Conservation (phyloP, 2,113 vertebrate genomes). For the Ariopsis seemanni region DNA sequence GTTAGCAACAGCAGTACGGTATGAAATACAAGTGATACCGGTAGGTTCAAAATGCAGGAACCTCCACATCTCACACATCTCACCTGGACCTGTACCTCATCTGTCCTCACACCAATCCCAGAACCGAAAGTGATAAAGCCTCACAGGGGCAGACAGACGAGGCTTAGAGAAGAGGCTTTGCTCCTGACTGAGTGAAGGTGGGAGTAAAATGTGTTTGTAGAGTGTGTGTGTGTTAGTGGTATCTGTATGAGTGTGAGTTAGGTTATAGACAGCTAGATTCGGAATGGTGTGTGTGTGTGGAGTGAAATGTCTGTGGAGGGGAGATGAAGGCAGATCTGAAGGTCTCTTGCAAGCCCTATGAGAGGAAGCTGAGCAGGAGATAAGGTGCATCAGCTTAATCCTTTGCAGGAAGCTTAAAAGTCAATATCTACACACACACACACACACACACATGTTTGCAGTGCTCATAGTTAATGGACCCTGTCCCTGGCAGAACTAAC, state of each 20-base stretch:
- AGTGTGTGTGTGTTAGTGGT: slow-evolving; percentile 26
- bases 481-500: slow-evolving; percentile 16
- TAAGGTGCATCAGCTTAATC: slow-evolving; percentile 69
- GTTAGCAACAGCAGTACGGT: neutral
- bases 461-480: neutral
- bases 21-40: slow-evolving; percentile 31
- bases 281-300: slow-evolving; percentile 53
- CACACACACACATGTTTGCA: slow-evolving; percentile 10
- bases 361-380: slow-evolving; percentile 65
- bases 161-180: slow-evolving; percentile 15
- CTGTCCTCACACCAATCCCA: slow-evolving; percentile 34
- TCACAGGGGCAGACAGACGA: slow-evolving; percentile 25
- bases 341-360: slow-evolving; percentile 57
- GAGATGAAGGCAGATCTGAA: slow-evolving; percentile 70
- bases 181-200: slow-evolving; percentile 8
- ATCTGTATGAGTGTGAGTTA: slow-evolving; percentile 21
- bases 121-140: slow-evolving; percentile 34
- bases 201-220: slow-evolving; percentile 59
- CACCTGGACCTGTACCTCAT: neutral
- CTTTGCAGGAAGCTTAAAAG: slow-evolving; percentile 66
- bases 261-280: slow-evolving; percentile 39
- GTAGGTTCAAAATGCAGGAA: slow-evolving; percentile 16
- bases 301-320: slow-evolving; percentile 63
- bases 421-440: slow-evolving; percentile 62
- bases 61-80: slow-evolving; percentile 13